phyloP scores from a whole-genome alignment of 1,140 invertebrate genomes.

The Antheraea pernyi region DNA sequence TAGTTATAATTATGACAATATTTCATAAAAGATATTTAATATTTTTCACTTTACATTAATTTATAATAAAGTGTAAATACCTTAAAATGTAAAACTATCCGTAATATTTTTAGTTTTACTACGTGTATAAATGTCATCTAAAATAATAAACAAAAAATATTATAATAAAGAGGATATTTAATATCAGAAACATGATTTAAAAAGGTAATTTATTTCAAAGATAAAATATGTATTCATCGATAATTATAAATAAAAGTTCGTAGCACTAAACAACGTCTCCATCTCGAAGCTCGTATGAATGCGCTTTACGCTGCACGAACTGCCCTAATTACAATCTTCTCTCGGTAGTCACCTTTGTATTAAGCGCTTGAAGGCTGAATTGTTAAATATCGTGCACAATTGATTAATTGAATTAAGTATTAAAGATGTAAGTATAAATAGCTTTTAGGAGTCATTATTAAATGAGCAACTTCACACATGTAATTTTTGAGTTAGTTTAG shows the following conservation, averaged over 20 bases:
- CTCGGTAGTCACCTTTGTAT: slow-evolving; percentile 3
- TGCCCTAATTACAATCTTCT: slow-evolving; percentile 35
- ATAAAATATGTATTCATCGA: neutral
- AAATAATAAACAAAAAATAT: too few relatives aligned
- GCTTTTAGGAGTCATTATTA: slow-evolving; percentile 15
- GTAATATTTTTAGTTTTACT: too few relatives aligned
- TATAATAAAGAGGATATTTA: too few relatives aligned
- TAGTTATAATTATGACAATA: too few relatives aligned
- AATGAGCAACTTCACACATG: neutral
- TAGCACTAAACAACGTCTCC: slow-evolving; percentile 20
- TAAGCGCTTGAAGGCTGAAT: slow-evolving; percentile 19
- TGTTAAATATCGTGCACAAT: slow-evolving; percentile 15
- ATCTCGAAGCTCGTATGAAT: slow-evolving; percentile 41
- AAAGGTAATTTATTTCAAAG: too few relatives aligned
- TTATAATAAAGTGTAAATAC: too few relatives aligned
- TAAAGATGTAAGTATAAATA: slow-evolving; percentile 16
- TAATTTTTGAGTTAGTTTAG: neutral
- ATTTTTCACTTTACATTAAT: too few relatives aligned
- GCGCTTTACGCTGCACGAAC: slow-evolving; percentile 37
- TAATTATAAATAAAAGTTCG: slow-evolving; percentile 3
- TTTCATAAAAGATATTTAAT: too few relatives aligned
- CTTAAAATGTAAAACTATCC: too few relatives aligned
- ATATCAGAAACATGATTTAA: too few relatives aligned
- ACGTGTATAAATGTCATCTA: too few relatives aligned
- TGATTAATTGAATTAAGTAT: slow-evolving; percentile 24